Evolutionary conservation across 2,797 vertebrate genomes (phyloP), one percentile per base, ranked within the genome.

Genomic region (Erpetoichthys calabaricus): DNA sequence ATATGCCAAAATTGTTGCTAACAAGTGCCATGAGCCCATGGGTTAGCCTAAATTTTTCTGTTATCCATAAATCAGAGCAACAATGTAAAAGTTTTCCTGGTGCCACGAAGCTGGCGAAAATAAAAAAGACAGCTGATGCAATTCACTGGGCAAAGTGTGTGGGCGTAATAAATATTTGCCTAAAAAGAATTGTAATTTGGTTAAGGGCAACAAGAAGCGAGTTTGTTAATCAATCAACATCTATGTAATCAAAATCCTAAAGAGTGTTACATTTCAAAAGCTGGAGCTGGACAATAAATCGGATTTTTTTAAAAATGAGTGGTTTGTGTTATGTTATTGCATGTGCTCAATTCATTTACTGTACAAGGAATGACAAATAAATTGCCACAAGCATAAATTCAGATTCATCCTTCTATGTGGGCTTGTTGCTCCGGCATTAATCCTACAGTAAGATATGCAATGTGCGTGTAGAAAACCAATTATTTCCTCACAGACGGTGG

Each of bases 181-280:
- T 59, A 59, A 59, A 59, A 10, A 45, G 42, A 59, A 57, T 59
- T 42, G n/a, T 53, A 44, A 59, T 59, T 53, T 53, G 47, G 51
- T 45, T 41, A 59, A 44, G 9, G 51, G 51, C 25, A 25, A 25
- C 1, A 25, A 45, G 44, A 59, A 49, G 43, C 51, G 44, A 45
- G 42, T 43, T 45, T 45, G n/a, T 56, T 42, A 61, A 53, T 57
- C 60, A 61, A 59, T 59, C 47, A 57, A 53, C 51, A 57, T 53
- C n/a, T 57, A 53, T 43, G 46, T 53, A 52, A 53, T 53, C 8
- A 44, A 51, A 57, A 56, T 61, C 8, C 50, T 10, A 6, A 45
- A 49, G 47, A 41, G 45, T 8, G 49, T 62, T 54, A 57, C 45
- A 57, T 57, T 62, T 57, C 8, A 55, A 45, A 47, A 42, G 51